Evolutionary conservation across 2,888 invertebrate genomes (phyloP), one percentile per base, ranked within the genome.

Genomic region (Acleris literana): DNA sequence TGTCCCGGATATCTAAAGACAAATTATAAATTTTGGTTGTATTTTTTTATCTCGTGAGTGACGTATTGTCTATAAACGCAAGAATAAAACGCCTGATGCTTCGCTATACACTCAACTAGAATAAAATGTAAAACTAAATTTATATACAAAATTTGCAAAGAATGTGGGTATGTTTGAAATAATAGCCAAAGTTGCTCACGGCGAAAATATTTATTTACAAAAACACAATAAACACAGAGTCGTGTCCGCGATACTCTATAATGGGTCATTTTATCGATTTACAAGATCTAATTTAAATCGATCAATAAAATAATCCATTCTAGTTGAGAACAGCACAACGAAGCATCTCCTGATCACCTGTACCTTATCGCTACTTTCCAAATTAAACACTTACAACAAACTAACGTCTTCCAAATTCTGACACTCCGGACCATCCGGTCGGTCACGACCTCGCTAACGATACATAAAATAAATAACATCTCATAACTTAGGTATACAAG

Each of bases 351-450:
- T n/a, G 46, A 57, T 54, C 48, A 61, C 65, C 65, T 60, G 55
- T 52, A 48, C 29, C 61, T 66, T 65, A 65, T 54, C 49, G 64
- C 64, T 56, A 52, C 63, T 53, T 61, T 53, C 64, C 59, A 56
- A 61, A 25, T 62, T 66, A 69, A 69, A 63, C 56, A 64, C 69
- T 60, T 64, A 64, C 49, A 57, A 65, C 59, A 56, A 66, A 39
- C 58, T 68, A 66, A 59, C 61, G 69, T 59, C 60, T 43, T 44
- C 48, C 64, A 60, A 60, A 16, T 61, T 39, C 22, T 20, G 20
- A n/a, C 57, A 18, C 33, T 46, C 29, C 48, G 29, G 33, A 33
- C 54, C 33, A 20, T 18, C 39, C 39, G 39, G 56, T 39, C 56
- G 43, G 56, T 56, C 22, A 44, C 56, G 22, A 56, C 22, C 43